Evolutionary conservation across 2,113 vertebrate genomes (phyloP).

Genomic region (Ammodytes dubius): DNA sequence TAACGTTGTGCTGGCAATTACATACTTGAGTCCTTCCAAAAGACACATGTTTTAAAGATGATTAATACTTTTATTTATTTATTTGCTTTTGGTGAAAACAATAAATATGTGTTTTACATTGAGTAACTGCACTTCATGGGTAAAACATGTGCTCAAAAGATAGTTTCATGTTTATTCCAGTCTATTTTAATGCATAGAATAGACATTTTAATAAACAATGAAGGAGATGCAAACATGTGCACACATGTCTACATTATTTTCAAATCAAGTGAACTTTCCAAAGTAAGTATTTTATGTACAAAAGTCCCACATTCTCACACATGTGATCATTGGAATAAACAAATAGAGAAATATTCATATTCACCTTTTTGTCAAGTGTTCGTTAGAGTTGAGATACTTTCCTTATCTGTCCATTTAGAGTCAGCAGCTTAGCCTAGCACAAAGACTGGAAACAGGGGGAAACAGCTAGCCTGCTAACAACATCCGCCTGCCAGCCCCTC

Average conservation of each 20-base stretch:
- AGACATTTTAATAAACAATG: background rate
- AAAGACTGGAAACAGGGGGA: background rate
- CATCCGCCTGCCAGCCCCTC: background rate
- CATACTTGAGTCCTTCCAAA: background rate
- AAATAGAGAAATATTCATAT: background rate
- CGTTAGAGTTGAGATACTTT: background rate
- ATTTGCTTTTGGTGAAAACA: background rate
- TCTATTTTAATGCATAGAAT: background rate
- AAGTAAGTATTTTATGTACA: background rate
- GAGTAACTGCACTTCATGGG: background rate
- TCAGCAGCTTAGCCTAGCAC: background rate
- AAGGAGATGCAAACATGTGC: background rate
- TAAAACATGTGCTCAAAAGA: background rate
- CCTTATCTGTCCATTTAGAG: background rate
- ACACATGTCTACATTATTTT: background rate
- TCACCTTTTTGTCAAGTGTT: background rate
- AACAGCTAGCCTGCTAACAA: background rate
- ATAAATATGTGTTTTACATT: background rate
- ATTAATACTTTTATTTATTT: slow-evolving; percentile 10
- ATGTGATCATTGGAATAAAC: too few relatives aligned
- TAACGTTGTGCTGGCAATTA: background rate
- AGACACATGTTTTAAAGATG: background rate
- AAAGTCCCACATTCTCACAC: background rate
- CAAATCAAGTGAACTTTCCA: background rate
- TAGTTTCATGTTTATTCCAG: background rate